phyloP scores from a whole-genome alignment of 2,797 vertebrate species.

The Pseudomugil gertrudae region DNA sequence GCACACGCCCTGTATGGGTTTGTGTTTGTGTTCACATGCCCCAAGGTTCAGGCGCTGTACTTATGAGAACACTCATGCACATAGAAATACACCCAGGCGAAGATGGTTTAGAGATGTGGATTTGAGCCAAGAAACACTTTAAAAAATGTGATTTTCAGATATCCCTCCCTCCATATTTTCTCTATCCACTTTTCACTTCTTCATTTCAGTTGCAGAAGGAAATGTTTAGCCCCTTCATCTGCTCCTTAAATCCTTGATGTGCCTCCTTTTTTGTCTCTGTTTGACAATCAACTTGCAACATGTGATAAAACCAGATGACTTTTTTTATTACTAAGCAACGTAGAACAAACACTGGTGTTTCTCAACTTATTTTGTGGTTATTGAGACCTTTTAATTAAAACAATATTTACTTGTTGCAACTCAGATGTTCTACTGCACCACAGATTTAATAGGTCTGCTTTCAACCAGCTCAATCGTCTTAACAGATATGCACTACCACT shows the following conservation, averaged over 20 bases:
- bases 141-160: neutral
- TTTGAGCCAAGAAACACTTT: conserved; percentile 20
- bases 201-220: conserved; percentile 12
- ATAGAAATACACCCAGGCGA: conserved; percentile 10
- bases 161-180: neutral
- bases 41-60: conserved; percentile 10
- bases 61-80: conserved; percentile 9
- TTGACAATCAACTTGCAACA: neutral
- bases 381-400: neutral
- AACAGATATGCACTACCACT: neutral
- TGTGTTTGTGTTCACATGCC: conserved; percentile 11
- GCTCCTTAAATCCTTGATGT: neutral
- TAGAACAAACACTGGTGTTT: neutral
- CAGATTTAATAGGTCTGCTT: neutral
- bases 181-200: conserved; percentile 11
- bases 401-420: neutral
- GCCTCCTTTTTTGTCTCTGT: neutral
- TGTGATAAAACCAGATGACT: neutral
- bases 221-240: conserved; percentile 24
- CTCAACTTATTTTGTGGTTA: neutral
- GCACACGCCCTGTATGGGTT: neutral
- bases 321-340: neutral
- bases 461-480: neutral
- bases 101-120: conserved; percentile 18
- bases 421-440: neutral